Base-by-base conservation (phyloP, 2,888 invertebrate species). In the Serripes groenlandicus region DNA sequence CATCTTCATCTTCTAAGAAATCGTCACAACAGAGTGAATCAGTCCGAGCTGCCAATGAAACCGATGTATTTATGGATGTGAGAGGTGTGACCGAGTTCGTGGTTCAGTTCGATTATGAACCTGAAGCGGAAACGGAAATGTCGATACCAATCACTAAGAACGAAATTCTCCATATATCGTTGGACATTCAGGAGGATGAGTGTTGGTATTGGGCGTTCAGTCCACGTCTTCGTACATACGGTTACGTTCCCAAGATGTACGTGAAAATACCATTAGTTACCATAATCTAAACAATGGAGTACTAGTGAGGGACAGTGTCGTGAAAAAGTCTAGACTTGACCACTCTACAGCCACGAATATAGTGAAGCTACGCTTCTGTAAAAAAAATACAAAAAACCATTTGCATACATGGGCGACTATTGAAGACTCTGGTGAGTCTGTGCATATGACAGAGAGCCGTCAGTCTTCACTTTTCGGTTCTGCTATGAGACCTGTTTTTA, bases 121-220 rank as follows among this genome's bases (percentile, higher is more conserved):
- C 98, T 62, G 98, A 98, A 95, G 98, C 98, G 60, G 98, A 98
- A 95, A 98, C 98, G 60, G 98, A 98, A 0, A 98, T 98, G 94
- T 98, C 98, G 95, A 95, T 99, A 78, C 97, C 97, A 5, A 98
- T 98, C 81, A 96, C 97, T 89, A 96, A 98, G 75, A 98, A 98
- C 11, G 98, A 99, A 93, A 98, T 98, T 98, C 98, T 99, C 88
- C 98, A 98, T 95, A 98, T 98, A 0, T 98, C 98, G 95, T 96
- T 98, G 70, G 97, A 97, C 91, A 98, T 98, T 95, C 90, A 91
- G 69, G 75, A 81, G 21, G 79, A 81, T 35, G 0, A 98, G 97
- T 52, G 98, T 98, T 94, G 98, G 98, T 52, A 98, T 98, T 98
- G 98, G 95, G 98, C 98, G 15, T 95, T 92, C 80, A 93, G 94